Evolutionary conservation across 2,113 vertebrate genomes (phyloP), one percentile per base, ranked within the genome.

Genomic region (Paramisgurnus dabryanus): DNA sequence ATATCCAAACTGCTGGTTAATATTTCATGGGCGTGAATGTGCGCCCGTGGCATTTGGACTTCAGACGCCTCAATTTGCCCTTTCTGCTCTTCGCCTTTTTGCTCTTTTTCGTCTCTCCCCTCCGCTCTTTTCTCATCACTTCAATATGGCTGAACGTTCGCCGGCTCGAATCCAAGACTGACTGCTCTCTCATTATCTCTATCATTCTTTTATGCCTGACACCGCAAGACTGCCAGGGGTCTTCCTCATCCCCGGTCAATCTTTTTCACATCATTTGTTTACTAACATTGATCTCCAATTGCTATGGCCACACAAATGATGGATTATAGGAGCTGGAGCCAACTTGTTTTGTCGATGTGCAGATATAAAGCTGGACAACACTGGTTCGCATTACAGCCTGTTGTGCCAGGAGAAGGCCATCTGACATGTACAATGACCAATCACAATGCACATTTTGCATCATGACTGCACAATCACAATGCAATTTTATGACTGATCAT

Each of bases 231-330:
- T 78, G 40, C 67, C 6, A n/a, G 18, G 34, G 27, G 9, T 53
- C 18, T 77, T 66, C 64, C 12, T 27, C 27, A 13, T 69, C 64
- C 27, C 5, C 1, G 34, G 13, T 67, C 76, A 15, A 67, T 72
- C 40, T 61, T 85, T 61, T 68, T 81, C 82, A 77, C 45, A 57
- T 88, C 87, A 84, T 86, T 43, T 49, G 83, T 83, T 86, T 87
- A 83, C 17, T 67, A 49, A 53, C 82, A 87, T 86, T 81, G 83
- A 90, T 90, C 89, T 89, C 82, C 74, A 65, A 82, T 85, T 75
- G 71, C 75, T n/a, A 74, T 69, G 80, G 66, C 73, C 17, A 55
- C 80, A 43, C 60, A 61, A 18, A 76, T 76, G 71, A 34, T 80
- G 83, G 67, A 6, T 53, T 68, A 90, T 88, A 4, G 83, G 87